Base-by-base conservation (phyloP, 2,888 invertebrate species). In the Drosophila prolongata region DNA sequence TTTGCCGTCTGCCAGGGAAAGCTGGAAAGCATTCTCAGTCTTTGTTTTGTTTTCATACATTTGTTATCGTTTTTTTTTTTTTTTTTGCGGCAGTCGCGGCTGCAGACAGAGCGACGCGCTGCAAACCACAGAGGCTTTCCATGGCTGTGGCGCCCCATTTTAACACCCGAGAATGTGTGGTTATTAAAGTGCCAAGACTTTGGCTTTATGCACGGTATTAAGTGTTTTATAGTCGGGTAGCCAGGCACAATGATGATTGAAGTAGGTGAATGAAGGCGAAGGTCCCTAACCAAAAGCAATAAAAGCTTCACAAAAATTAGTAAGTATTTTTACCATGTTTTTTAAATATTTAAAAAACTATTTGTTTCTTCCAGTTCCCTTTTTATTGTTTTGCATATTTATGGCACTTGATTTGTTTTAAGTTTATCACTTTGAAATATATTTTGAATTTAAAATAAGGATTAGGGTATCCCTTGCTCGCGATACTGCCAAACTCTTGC, bases 61-160 rank as follows among this genome's bases (percentile, higher is more conserved):
- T 57, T 49, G 14, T 46, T 38, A 11, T 34, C 24, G 24, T 24
- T 24, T 24, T 58, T 27, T 16, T 24, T 24, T 58, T 27, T 16
- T 13, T 52, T 55, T 46, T 43, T 37, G 69, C 73, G 34, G 54
- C 35, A 42, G 47, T 47, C 13, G 54, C 30, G 46, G 62, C 64
- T 78, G 79, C 77, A 86, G 83, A 83, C 87, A 76, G 49, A 65
- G 64, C 76, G 87, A 76, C 86, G 89, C 82, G 46, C 42, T 43
- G 55, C 55, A n/a, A 38, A 40, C 30, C 50, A 37, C 52, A 68
- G 38, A 34, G 58, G 59, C 43, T 61, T 46, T 56, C 49, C 54
- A 53, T 56, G 40, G 44, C 44, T 75, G 71, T 79, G 82, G 77
- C 77, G 84, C 78, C 73, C 80, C 67, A 78, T 71, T 73, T 83